These are phyloP conservation scores for Spatula versicolor DNA, from an alignment of 2,797 vertebrate species.

Conservation along the genomic window DNA sequence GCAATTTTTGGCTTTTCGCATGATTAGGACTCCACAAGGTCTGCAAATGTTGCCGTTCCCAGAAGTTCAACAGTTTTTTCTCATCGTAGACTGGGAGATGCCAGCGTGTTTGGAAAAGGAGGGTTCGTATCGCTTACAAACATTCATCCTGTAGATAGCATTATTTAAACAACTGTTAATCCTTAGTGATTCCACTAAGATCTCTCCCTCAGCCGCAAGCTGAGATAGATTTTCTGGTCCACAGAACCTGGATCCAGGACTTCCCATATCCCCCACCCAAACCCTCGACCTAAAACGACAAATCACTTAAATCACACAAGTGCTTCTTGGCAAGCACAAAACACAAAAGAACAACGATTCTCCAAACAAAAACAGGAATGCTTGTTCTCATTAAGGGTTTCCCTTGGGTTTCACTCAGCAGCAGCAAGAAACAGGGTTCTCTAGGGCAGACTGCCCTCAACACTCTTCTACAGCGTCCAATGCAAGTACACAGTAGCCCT, in stretches of 20 bases:
- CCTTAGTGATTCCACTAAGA: background rate
- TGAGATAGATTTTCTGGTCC: background rate
- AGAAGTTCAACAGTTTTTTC: background rate
- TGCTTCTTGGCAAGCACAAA: slow-evolving; percentile 10
- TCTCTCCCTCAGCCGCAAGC: background rate
- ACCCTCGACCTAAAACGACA: background rate
- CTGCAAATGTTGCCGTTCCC: background rate
- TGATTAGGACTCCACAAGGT: background rate
- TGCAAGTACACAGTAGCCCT: background rate
- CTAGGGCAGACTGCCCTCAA: background rate
- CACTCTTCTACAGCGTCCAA: background rate
- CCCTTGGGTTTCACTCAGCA: background rate
- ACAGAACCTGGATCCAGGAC: background rate
- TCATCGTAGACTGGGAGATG: background rate
- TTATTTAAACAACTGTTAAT: slow-evolving; percentile 3
- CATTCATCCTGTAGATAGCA: background rate
- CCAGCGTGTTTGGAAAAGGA: background rate
- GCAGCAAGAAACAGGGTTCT: background rate
- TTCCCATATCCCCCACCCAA: background rate
- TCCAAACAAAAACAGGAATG: slow-evolving; percentile 4
- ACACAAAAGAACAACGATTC: background rate
- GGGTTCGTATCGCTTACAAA: background rate
- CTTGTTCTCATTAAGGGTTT: slow-evolving; percentile 34
- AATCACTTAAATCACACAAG: background rate
- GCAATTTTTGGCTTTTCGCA: background rate